Conservation (phyloP, 2,888 invertebrate genomes). For the Allacma fusca region DNA sequence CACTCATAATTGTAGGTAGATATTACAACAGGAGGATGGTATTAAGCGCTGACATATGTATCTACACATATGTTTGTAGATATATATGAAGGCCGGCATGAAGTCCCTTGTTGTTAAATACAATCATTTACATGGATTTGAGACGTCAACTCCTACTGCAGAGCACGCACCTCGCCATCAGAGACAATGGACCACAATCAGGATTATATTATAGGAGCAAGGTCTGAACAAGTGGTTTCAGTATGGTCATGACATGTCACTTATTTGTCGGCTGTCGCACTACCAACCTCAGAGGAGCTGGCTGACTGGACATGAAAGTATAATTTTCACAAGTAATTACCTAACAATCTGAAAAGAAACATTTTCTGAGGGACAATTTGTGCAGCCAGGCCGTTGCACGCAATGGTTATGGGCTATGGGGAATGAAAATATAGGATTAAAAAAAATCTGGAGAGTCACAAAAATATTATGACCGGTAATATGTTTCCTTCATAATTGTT, state of each 20-base stretch:
- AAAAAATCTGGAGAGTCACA: neutral
- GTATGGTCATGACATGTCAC: constrained; percentile 25
- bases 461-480: constrained; percentile 21
- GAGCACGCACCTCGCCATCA: neutral
- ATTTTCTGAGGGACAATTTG: neutral
- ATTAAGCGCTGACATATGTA: too few species aligned
- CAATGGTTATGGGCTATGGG: too few species aligned
- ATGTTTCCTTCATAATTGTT: constrained; percentile 18
- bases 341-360: neutral
- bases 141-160: neutral
- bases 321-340: constrained; percentile 8
- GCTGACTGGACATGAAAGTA: neutral
- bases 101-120: neutral
- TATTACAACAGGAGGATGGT: too few species aligned
- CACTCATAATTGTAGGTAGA: too few species aligned
- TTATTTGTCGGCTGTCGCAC: constrained; percentile 21
- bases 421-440: constrained; percentile 1
- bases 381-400: neutral
- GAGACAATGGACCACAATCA: neutral
- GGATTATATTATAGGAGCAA: neutral
- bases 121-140: constrained; percentile 2
- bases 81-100: neutral
- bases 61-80: too few species aligned
- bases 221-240: neutral
- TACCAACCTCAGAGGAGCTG: neutral